These are phyloP conservation scores for Hippocampus guttulatus DNA, from an alignment of 2,113 vertebrate genomes.

Conservation along the genomic window DNA sequence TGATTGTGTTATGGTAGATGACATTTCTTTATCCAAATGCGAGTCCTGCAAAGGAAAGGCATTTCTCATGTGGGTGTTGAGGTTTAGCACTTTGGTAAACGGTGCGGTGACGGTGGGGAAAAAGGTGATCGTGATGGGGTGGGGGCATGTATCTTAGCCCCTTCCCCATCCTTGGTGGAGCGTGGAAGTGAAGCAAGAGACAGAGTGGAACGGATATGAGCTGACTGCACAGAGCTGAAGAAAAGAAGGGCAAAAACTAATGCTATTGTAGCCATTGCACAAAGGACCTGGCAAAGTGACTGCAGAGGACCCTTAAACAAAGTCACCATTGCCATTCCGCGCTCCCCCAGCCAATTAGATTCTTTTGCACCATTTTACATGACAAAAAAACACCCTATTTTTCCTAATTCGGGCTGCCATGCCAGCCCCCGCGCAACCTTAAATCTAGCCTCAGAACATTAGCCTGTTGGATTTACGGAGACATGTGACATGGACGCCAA, in stretches of 20 bases:
- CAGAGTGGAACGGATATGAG: constrained; percentile 80
- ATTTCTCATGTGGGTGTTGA: constrained; percentile 1
- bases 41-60: background rate
- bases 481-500: constrained; percentile 65
- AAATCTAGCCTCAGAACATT: constrained; percentile 58
- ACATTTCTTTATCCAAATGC: background rate
- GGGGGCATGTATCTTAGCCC: constrained; percentile 49
- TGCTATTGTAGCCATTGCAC: constrained; percentile 78
- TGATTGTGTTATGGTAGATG: background rate
- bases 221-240: constrained; percentile 73
- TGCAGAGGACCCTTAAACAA: constrained; percentile 79
- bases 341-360: constrained; percentile 74
- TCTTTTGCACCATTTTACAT: constrained; percentile 72
- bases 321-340: constrained; percentile 62
- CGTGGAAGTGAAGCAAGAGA: constrained; percentile 73
- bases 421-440: constrained; percentile 58
- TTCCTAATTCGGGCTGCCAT: constrained; percentile 65
- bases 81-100: background rate
- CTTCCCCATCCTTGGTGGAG: constrained; percentile 56
- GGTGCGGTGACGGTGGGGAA: constrained; percentile 31
- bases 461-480: constrained; percentile 62
- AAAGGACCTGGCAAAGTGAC: constrained; percentile 80
- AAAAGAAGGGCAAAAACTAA: constrained; percentile 80
- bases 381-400: constrained; percentile 71
- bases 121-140: constrained; percentile 50